Base-by-base conservation (phyloP, 2,113 vertebrate species). In the Rhinoptilus africanus region DNA sequence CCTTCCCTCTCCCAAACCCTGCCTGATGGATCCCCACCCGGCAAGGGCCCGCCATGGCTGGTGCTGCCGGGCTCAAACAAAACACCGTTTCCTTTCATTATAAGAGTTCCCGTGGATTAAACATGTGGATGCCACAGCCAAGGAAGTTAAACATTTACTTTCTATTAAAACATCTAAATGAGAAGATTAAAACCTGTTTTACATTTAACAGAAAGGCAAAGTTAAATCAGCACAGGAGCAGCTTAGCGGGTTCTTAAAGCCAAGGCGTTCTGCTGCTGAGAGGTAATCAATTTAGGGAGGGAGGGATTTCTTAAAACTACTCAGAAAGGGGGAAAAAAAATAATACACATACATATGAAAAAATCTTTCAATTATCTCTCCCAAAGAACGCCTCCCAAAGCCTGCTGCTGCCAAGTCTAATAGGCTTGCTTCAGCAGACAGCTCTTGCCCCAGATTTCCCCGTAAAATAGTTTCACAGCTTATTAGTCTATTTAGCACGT, bases 141-240 rank as follows among this genome's bases (percentile, higher is more conserved):
- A 96, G 97, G 81, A 89, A 97, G 96, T 94, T 93, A 97, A 97
- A 98, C 97, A 94, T 95, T 96, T 96, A 93, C 97, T 97, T 98
- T 97, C 97, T 97, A 97, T 96, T 97, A 98, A 97, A 97, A 97
- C 92, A 95, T 90, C 97, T 95, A 97, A 96, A 98, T 96, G 97
- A 96, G 97, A 96, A 97, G 97, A 98, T 98, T 98, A 98, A 98
- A 97, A 94, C 88, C 97, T 97, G 73, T 87, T 98, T 97, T 97
- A 96, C 85, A 80, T 95, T 85, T 94, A 97, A 94, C 95, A 95
- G 93, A 93, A 96, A 96, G 93, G 90, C 89, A 97, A 89, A 75
- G 72, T 93, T 96, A 94, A 90, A 97, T 88, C 89, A 92, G 95
- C 93, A 86, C 34, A 80, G 85, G 39, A 74, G 92, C 94, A 71